Evolutionary conservation across 2,888 invertebrate genomes (phyloP), one percentile per base, ranked within the genome.

Genomic region (Toxonevra muliebris): DNA sequence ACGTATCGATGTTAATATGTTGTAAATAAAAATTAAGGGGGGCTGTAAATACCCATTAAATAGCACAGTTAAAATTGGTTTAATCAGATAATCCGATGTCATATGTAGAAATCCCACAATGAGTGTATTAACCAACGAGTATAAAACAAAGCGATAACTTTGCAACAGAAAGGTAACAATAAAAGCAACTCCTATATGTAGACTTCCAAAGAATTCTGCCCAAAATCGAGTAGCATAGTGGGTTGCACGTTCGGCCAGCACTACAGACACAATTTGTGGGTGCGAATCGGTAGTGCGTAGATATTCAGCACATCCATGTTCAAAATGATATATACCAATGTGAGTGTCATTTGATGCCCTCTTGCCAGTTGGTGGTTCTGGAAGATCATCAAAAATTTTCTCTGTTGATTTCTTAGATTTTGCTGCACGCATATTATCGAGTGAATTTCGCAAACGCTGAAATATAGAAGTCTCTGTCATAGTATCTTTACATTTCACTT

Each of bases 31-130:
- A 77, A 91, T 91, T 73, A 93, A 81, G 45, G 88, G 82, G 15
- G 93, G 93, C 77, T 91, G 92, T 71, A 92, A 80, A 55, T 90
- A 76, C 4, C 90, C 90, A 84, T 90, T 90, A 77, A 89, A 90
- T 40, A 88, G 63, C 52, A 89, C 88, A 8, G 90, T 88, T 66
- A 91, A 78, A 59, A 89, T 80, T 11, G 93, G 93, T 82, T 91
- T 92, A 69, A 90, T 81, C 75, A 89, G 87, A 76, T 90, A 90
- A 85, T 93, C 93, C 0, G 92, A 89, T 8, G 87, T 79, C 74
- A 90, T 80, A 78, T 91, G 90, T 1, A 90, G 76, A 19, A 89
- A 75, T 1, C 90, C 91, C 50, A 90, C 87, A 0, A 88, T 85
- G 15, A 90, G 76, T 0, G 90, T 89, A 58, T 90, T 87, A 5